Evolutionary conservation across 2,113 vertebrate genomes (phyloP).

Genomic region (Proteles cristata): DNA sequence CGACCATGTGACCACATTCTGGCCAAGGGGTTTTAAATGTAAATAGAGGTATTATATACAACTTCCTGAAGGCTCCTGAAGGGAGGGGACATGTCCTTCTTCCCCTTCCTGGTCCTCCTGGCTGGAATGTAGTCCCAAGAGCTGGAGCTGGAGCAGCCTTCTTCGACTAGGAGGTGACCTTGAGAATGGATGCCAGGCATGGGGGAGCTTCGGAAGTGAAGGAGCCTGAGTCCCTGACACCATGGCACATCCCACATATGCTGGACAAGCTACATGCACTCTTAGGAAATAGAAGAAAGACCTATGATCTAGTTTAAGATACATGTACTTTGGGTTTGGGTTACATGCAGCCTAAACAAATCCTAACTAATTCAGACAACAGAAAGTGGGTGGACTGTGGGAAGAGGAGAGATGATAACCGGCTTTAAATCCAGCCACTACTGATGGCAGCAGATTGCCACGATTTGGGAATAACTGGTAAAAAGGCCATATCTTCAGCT

Average conservation of each 20-base stretch:
- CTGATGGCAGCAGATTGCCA: neutral
- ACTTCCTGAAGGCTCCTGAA: neutral
- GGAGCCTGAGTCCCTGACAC: neutral
- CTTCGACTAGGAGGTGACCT: neutral
- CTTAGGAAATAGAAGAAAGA: neutral
- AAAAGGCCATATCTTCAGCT: neutral
- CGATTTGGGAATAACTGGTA: neutral
- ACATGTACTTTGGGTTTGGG: neutral
- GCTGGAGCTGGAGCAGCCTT: conserved; percentile 11
- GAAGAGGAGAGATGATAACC: neutral
- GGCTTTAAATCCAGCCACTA: neutral
- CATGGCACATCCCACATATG: accelerated
- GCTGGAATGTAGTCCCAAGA: neutral
- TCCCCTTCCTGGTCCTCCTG: neutral
- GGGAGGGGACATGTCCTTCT: neutral
- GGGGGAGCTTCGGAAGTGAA: neutral
- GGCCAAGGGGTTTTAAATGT: neutral
- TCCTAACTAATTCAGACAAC: neutral
- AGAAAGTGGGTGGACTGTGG: neutral
- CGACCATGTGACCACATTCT: neutral
- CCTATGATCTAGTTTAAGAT: neutral
- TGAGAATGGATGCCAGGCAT: neutral
- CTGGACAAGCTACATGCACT: neutral
- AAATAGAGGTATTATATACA: neutral
- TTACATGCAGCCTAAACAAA: neutral